Evolutionary conservation across 2,797 vertebrate genomes (phyloP).

Genomic region (Squalus acanthias): DNA sequence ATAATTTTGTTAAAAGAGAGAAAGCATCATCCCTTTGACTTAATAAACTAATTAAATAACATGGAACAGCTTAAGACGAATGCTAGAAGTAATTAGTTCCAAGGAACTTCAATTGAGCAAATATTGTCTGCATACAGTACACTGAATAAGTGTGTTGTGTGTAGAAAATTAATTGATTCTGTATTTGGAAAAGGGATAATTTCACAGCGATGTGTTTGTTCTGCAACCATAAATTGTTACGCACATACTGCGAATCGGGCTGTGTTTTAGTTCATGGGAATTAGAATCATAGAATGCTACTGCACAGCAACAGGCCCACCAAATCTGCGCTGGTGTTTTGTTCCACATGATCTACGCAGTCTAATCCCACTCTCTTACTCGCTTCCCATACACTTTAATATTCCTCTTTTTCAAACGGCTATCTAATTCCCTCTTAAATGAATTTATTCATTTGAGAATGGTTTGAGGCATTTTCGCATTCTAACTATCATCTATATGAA

Average conservation of each 20-base stretch:
- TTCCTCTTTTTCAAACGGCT: background rate
- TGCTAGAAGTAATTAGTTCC: constrained; percentile 23
- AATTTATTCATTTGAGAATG: background rate
- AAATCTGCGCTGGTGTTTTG: background rate
- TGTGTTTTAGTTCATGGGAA: background rate
- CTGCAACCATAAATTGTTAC: background rate
- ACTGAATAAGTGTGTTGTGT: background rate
- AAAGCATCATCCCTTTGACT: background rate
- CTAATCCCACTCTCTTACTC: background rate
- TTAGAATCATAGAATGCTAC: background rate
- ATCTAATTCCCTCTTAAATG: background rate
- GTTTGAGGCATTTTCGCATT: background rate
- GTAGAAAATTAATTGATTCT: constrained; percentile 14
- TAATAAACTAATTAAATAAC: constrained; percentile 28
- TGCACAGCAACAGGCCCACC: too few species aligned
- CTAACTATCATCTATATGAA: background rate
- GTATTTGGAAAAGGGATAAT: background rate
- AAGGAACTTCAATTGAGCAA: constrained; percentile 16
- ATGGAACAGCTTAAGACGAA: constrained; percentile 13
- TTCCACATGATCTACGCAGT: too few species aligned
- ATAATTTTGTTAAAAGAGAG: constrained; percentile 35
- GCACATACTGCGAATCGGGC: background rate
- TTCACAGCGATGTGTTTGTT: background rate
- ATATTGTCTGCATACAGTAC: background rate
- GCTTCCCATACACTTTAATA: background rate